Base-by-base conservation (phyloP, 1,140 invertebrate genomes). In the Ditylenchus dipsaci region DNA sequence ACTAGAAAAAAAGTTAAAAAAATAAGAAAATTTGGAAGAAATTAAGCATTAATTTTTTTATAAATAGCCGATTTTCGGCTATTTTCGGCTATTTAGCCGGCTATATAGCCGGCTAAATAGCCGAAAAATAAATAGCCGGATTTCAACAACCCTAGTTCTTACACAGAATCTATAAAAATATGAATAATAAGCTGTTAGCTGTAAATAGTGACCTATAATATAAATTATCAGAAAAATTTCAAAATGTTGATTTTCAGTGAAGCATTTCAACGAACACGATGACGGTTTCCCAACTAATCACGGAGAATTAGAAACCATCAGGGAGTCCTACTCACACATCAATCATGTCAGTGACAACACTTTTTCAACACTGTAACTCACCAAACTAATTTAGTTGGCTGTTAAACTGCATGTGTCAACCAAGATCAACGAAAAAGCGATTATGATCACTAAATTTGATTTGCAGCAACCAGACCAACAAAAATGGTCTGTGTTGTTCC, bases 401-500 rank as follows among this genome's bases (percentile, higher is more conserved):
- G 63, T 64, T n/a, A 64, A 43, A n/a, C n/a, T 64, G 30, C 27
- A 53, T 9, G 63, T 67, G 13, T 60, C 65, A 13, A 26, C 59
- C 11, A 30, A 45, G 21, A 27, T 23, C 11, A 45, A 65, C 17
- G 65, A 67, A 9, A 27, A 29, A 17, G 62, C 47, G n/a, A 27
- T 67, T 1, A 67, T 26, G 33, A 65, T 67, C 30, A 26, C 49
- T 27, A 21, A 11, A 19, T 67, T 33, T 56, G 23, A 65, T 23
- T 23, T 45, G 1, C 59, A 64, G n/a, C 33, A 67, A 38, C 65
- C 65, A 26, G 47, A 67, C 65, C 21, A 60, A 11, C 33, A 67
- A 1, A 67, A 67, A 45, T 65, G 65, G 57, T 11, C 60, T 0
- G 61, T 67, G n/a, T 33, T 67, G 26, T 67, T 67, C 59, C 21